Conservation (phyloP, 2,888 invertebrate species). For the Amblyteles armatorius region DNA sequence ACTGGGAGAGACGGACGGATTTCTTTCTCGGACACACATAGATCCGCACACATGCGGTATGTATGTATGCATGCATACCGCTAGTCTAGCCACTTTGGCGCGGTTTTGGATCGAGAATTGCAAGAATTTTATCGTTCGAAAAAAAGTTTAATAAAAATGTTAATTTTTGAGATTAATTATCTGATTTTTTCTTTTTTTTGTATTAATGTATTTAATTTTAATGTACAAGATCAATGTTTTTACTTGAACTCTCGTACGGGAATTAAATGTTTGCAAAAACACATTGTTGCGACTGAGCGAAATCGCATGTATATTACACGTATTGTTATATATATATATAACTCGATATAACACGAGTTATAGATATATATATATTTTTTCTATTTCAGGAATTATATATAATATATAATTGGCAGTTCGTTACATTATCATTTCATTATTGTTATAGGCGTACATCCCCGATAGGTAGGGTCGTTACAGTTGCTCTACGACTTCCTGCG, state of each 20-base stretch:
- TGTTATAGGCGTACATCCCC: background rate
- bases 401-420: background rate
- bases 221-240: no score
- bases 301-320: no score
- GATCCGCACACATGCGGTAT: background rate
- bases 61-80: background rate
- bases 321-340: no score
- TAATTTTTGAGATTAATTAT: no score
- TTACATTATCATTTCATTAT: constrained; percentile 25
- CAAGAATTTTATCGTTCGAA: background rate
- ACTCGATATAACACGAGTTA: no score
- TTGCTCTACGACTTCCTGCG: constrained; percentile 39
- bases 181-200: background rate
- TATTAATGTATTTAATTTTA: no score
- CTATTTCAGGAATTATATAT: no score
- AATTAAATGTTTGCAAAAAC: no score
- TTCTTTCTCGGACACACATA: background rate
- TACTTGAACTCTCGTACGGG: no score
- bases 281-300: no score
- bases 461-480: constrained; percentile 11
- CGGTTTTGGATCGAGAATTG: constrained; percentile 18
- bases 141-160: no score
- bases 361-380: background rate
- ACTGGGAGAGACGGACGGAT: constrained; percentile 25
- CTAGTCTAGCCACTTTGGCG: constrained; percentile 3